Evolutionary conservation across 2,888 invertebrate species (phyloP).

Genomic region (Aspidapion aeneum): DNA sequence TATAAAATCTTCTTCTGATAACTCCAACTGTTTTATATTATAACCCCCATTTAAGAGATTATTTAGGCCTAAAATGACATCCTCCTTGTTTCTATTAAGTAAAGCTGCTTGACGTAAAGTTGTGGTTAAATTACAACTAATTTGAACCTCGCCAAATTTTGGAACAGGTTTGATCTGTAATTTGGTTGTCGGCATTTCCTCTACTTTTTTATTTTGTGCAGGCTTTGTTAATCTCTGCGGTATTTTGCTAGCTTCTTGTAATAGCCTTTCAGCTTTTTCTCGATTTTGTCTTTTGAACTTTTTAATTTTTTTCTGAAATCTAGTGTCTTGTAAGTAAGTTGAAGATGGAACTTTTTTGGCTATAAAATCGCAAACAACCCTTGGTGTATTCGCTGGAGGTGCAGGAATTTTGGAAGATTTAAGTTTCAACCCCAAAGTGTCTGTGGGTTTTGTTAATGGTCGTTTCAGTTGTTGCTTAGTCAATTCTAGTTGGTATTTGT

Average conservation of each 20-base stretch:
- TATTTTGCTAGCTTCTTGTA: conserved; percentile 32
- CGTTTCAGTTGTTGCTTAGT: conserved; percentile 19
- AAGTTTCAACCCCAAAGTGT: conserved; percentile 26
- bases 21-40: conserved; percentile 47
- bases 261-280: conserved; percentile 30
- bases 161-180: conserved; percentile 21
- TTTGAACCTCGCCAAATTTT: conserved; percentile 31
- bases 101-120: conserved; percentile 53
- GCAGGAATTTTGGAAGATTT: conserved; percentile 7
- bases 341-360: conserved; percentile 12
- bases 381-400: conserved; percentile 24
- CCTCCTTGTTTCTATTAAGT: conserved; percentile 49
- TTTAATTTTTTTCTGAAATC: neutral
- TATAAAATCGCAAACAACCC: conserved; percentile 7
- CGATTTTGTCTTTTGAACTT: conserved; percentile 14
- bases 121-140: conserved; percentile 52
- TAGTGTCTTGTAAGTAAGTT: neutral
- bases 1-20: conserved; percentile 49
- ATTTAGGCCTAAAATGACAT: conserved; percentile 53
- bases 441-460: conserved; percentile 31
- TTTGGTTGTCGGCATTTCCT: neutral
- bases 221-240: conserved; percentile 11
- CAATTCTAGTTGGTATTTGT: conserved; percentile 13
- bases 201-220: conserved; percentile 7
- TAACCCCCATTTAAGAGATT: conserved; percentile 50